Base-by-base conservation (phyloP, 2,113 vertebrate genomes). In the Antennarius striatus region DNA sequence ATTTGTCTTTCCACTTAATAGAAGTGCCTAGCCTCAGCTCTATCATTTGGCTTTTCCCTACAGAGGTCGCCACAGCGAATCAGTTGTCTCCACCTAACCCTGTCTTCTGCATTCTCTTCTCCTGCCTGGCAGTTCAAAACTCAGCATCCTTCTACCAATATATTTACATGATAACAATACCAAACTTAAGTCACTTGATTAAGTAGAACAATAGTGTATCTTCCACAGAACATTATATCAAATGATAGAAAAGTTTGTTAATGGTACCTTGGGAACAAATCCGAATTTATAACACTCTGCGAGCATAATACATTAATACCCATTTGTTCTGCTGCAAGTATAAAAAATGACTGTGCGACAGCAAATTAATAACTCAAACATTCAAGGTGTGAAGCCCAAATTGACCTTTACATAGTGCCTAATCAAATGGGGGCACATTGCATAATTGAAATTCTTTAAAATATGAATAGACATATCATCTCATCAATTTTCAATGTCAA, bases 391-490 rank as follows among this genome's bases (percentile, higher is more conserved):
- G 72, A 72, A 71, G 79, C 51, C 77, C 73, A 85, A 83, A 86
- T 83, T 82, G 79, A 88, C 82, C 84, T 85, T 86, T 86, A 86
- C 83, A 82, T 70, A 65, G 49, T 4, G 53, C 66, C 69, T 79
- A 84, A 84, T 84, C 73, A 84, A 83, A 80, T 36, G 32, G 32
- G 53, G 56, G 16, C 69, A 73, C 55, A 56, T n/a, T 30, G 63
- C 55, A 81, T 86, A 86, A 88, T 88, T 80, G 83, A 87, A 90
- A 87, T 85, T 87, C 84, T 78, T 86, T 91, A 69, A 84, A 84
- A 85, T 80, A 81, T 77, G 84, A 86, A 86, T 77, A 78, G 64
- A 82, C 77, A 85, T 67, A 32, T 64, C 79, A 69, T 84, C 57
- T 79, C 59, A 73, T 88, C 73, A 71, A 53, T 56, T 56, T 71